phyloP scores from a whole-genome alignment of 1,140 invertebrate species.

The Campoletis sonorensis region DNA sequence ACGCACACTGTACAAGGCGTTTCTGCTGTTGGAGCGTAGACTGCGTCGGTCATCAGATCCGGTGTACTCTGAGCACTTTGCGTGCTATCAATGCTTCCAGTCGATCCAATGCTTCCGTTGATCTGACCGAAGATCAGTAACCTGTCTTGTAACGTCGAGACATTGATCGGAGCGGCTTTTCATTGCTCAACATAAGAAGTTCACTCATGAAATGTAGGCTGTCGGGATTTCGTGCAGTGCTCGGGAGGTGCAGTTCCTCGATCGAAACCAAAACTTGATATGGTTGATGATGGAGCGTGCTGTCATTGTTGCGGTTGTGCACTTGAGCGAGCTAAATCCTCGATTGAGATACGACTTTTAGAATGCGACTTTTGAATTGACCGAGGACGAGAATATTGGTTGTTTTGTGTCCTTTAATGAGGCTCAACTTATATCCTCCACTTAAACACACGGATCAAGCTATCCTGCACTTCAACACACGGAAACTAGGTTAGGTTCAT shows the following conservation, averaged over 20 bases:
- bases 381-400: no score
- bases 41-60: conserved; percentile 68
- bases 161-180: conserved; percentile 67
- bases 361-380: conserved; percentile 74
- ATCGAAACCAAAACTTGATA: no score
- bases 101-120: conserved; percentile 63
- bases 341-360: conserved; percentile 63
- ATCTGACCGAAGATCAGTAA: conserved; percentile 54
- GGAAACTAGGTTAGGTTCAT: no score
- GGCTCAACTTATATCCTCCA: no score
- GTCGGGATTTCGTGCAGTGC: conserved; percentile 59
- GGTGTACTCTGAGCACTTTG: conserved; percentile 72
- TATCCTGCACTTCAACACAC: no score
- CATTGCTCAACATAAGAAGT: conserved; percentile 56
- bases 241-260: no score
- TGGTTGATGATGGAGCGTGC: conserved; percentile 36
- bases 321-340: no score
- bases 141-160: conserved; percentile 55
- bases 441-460: conserved; percentile 45
- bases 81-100: conserved; percentile 73
- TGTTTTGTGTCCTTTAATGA: no score
- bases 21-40: conserved; percentile 69
- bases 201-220: conserved; percentile 52
- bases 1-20: conserved; percentile 65
- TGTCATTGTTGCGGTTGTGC: no score